Percentiles rank a stretch among this genome's conserved stretches.
phyloP scores from a whole-genome alignment of 1,140 invertebrate species.

The Neotoxoptera formosana region DNA sequence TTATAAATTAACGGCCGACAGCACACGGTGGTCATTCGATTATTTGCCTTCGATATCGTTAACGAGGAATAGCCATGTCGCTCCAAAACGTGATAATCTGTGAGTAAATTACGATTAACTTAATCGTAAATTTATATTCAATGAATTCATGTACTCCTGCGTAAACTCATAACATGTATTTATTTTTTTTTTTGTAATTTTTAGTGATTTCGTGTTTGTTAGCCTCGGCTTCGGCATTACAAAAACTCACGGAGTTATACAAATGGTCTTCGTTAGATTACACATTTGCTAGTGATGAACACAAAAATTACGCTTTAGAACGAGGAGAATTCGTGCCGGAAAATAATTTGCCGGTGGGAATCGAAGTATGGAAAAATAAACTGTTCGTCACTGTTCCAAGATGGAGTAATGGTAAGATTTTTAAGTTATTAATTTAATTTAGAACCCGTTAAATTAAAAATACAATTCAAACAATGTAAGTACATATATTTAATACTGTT shows the following conservation, averaged over 20 bases:
- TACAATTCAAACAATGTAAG: not conserved
- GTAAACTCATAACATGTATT: not conserved
- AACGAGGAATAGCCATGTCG: not conserved
- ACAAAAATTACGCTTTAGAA: constrained; percentile 69
- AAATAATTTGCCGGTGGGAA: constrained; percentile 77
- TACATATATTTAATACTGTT: not conserved
- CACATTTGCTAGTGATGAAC: constrained; percentile 72
- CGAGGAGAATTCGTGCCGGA: constrained; percentile 71
- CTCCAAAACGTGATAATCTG: not conserved
- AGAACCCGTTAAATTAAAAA: not conserved
- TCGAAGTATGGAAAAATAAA: constrained; percentile 78
- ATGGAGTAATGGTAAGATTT: constrained; percentile 68
- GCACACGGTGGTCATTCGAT: not conserved
- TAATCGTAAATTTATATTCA: not conserved
- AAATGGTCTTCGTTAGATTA: constrained; percentile 75
- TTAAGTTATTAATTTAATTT: not conserved
- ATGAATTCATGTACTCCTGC: not conserved
- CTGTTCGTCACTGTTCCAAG: constrained; percentile 79
- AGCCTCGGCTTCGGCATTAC: not conserved
- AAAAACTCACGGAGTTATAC: constrained; percentile 69
- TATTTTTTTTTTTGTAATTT: not conserved
- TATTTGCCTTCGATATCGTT: not conserved
- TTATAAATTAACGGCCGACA: constrained; percentile 36
- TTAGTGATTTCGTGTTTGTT: constrained; percentile 39
- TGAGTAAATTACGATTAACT: not conserved